These are phyloP conservation scores for Festucalex cinctus DNA, from an alignment of 2,113 vertebrate genomes.

Conservation along the genomic window DNA sequence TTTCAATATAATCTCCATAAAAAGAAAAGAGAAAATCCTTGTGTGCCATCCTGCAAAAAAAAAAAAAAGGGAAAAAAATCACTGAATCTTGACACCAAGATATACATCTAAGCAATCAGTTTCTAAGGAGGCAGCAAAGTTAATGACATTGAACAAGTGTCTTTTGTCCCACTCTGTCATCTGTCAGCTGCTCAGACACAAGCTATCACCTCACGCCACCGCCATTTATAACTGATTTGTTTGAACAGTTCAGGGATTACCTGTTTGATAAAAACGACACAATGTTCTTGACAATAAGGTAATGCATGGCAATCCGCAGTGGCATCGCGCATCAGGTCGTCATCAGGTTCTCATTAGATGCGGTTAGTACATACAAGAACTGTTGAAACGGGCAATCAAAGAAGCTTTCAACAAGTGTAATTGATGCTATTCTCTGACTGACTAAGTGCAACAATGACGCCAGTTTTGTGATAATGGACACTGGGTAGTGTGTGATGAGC, in stretches of 20 bases:
- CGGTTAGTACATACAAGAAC: constrained; percentile 5
- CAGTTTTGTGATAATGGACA: constrained; percentile 20
- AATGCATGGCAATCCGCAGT: not conserved
- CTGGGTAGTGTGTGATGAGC: constrained; percentile 21
- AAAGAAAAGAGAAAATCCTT: too few relatives aligned
- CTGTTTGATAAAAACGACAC: not conserved
- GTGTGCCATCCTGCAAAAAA: too few relatives aligned
- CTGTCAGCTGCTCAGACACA: not conserved
- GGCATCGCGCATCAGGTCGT: constrained; percentile 13
- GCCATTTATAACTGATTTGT: not conserved
- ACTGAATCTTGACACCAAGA: not conserved
- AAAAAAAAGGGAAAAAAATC: too few relatives aligned
- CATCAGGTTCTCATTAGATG: constrained; percentile 12
- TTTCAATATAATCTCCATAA: too few relatives aligned
- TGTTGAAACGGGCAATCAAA: constrained; percentile 13
- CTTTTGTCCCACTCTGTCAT: not conserved
- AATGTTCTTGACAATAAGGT: constrained; percentile 3
- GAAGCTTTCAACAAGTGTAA: constrained; percentile 30
- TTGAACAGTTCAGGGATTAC: not conserved
- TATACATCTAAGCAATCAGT: not conserved
- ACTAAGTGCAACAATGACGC: constrained; percentile 26
- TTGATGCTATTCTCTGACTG: constrained; percentile 24
- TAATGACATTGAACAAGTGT: not conserved
- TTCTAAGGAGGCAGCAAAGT: not conserved
- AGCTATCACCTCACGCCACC: not conserved